Evolutionary conservation across 92 coral and sea anemone species (phyloP).

Genomic region (Phenganax marumi): DNA sequence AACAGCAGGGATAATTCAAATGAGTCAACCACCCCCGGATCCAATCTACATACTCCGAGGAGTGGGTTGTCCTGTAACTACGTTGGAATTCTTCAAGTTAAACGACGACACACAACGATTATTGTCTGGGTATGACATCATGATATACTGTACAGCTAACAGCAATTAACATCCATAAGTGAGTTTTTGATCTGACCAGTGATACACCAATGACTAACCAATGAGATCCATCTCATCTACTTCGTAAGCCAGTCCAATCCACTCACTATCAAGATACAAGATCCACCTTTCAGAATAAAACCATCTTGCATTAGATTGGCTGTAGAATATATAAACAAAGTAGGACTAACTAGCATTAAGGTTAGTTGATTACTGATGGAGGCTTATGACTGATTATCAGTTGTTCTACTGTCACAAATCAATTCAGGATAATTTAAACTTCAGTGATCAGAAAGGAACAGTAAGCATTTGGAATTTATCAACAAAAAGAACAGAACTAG

Average conservation of each 20-base stretch:
- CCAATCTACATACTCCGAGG: slow-evolving; percentile 87
- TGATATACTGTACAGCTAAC: background rate
- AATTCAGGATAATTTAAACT: background rate
- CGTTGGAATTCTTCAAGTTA: slow-evolving; percentile 64
- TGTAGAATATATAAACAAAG: too few relatives aligned
- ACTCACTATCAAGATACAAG: too few relatives aligned
- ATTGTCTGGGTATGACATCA: slow-evolving; percentile 67
- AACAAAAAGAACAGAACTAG: slow-evolving; percentile 66
- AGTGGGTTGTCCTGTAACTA: slow-evolving; percentile 63
- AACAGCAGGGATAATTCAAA: background rate
- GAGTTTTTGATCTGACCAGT: background rate
- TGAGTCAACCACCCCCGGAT: slow-evolving; percentile 71
- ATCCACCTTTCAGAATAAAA: too few relatives aligned
- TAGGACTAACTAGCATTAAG: too few relatives aligned
- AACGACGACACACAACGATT: slow-evolving; percentile 57
- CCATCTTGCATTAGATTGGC: too few relatives aligned
- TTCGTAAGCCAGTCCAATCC: too few relatives aligned
- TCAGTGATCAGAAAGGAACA: slow-evolving; percentile 74
- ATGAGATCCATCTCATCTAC: too few relatives aligned
- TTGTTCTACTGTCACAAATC: background rate
- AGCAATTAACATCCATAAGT: background rate
- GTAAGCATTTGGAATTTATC: slow-evolving; percentile 80
- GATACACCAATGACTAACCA: too few relatives aligned
- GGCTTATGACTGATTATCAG: too few relatives aligned
- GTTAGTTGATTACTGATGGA: too few relatives aligned